Percentiles rank a stretch among this genome's conserved stretches.
These are phyloP conservation scores for Salmo trutta DNA, from an alignment of 2,797 vertebrate genomes.

Conservation along the genomic window DNA sequence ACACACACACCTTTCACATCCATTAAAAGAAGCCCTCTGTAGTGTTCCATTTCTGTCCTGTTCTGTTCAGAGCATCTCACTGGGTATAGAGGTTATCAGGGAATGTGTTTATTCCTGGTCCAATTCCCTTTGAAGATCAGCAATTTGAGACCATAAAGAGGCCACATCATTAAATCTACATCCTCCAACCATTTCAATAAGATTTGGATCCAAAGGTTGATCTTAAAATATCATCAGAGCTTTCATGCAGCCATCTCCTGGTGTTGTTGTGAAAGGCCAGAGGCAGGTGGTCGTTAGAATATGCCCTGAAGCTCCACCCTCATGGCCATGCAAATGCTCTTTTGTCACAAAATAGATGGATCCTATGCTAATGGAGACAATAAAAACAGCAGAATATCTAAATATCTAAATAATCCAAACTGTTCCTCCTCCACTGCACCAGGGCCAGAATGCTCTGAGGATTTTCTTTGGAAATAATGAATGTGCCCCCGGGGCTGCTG, in stretches of 20 bases:
- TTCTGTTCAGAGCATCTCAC: too few relatives aligned
- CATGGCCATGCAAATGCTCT: not conserved
- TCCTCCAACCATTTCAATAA: not conserved
- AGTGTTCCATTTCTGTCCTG: too few relatives aligned
- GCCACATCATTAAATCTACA: not conserved
- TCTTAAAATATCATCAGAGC: not conserved
- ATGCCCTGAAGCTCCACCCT: not conserved
- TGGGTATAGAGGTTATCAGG: too few relatives aligned
- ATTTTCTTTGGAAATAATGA: constrained; percentile 66
- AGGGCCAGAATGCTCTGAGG: constrained; percentile 14
- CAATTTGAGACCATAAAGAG: not conserved
- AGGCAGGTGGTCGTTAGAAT: not conserved
- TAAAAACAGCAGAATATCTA: not conserved
- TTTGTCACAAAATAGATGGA: not conserved
- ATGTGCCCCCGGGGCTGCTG: constrained; percentile 61
- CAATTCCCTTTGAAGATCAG: not conserved
- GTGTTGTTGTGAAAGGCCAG: not conserved
- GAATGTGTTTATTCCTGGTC: not conserved
- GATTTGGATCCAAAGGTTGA: not conserved
- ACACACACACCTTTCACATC: too few relatives aligned
- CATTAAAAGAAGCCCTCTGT: too few relatives aligned
- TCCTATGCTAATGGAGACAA: not conserved
- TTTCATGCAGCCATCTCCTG: not conserved
- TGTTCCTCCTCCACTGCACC: constrained; percentile 13
- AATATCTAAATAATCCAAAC: not conserved